Base-by-base conservation (phyloP, 2,113 vertebrate species). In the Xiphorhynchus elegans region DNA sequence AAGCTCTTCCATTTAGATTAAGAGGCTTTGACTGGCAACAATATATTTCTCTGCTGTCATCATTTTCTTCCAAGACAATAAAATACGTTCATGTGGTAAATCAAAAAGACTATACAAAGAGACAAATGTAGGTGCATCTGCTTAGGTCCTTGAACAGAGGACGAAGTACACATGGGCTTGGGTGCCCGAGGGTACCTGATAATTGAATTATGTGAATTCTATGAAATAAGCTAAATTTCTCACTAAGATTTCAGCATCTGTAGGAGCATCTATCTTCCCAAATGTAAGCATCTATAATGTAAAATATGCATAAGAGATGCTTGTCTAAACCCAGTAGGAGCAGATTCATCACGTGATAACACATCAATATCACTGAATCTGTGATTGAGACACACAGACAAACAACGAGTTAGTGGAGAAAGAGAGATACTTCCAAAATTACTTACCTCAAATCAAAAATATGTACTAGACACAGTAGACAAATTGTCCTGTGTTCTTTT, bases 1-100 rank as follows among this genome's bases (percentile, higher is more conserved):
- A 28, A 87, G 80, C 59, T 92, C 58, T 95, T 95, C 92, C 83
- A 84, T 85, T 95, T 89, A 90, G 87, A 81, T 81, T 95, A 93
- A 90, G 77, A 85, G n/a, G 23, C 77, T 96, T 75, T 95, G 78
- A 92, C 60, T 89, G 94, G 83, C 86, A 96, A 55, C 39, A 69
- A 49, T 76, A 31, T 67, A 82, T 95, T 96, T 93, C 88, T 92
- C 58, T 87, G 42, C 42, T 81, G 75, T 93, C 87, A 90, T 90
- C 58, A 88, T 5, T 84, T 88, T 93, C 59, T 92, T 86, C 87
- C 60, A 78, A 73, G 19, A 89, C 31, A 91, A 89, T 87, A 84
- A 94, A 94, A 83, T 87, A 87, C 39, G 23, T 69, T 59, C 79
- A 83, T 84, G 46, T 91, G 88, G 77, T 56, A 94, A 96, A 94